Base-by-base conservation (phyloP, 2,888 invertebrate genomes). In the Acrocera orbiculus region DNA sequence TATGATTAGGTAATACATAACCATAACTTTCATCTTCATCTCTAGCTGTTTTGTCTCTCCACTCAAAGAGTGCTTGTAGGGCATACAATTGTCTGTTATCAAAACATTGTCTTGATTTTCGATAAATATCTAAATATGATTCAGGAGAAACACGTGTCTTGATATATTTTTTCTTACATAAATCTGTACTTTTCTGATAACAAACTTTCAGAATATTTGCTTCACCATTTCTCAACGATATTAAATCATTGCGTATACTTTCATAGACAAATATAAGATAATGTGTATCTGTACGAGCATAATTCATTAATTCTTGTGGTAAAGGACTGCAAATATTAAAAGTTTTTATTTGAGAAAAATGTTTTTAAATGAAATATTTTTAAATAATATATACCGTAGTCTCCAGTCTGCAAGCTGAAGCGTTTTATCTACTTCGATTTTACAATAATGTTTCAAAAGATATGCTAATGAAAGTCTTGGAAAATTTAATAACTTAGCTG, bases 331-430 rank as follows among this genome's bases (percentile, higher is more conserved):
- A 30, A 25, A 27, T 14, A 23, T 30, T 16, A 19, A 16, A 17
- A 27, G 8, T 5, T 10, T 19, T 6, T 19, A 6, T 5, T 19
- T 19, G 16, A 26, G 24, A 25, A 10, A 10, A 25, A 10, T 11
- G 14, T 10, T 7, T 2, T 24, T 16, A 16, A 8, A 17, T 16
- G 5, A 17, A n/a, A 2, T 5, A 4, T 15, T 14, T 23, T 31
- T 5, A 31, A 20, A 32, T 14, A 27, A 35, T 33, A 28, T 32
- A 27, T 50, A 71, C 70, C 81, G 67, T 38, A 89, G 79, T 41
- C 93, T 72, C 93, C 93, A 95, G 59, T 95, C 93, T 1, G 95
- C 92, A 36, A 90, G 60, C 54, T 95, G 96, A 55, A 79, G 87
- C 40, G 79, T 75, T 58, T 98, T 98, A 52, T 96, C 79, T 0